A percentile compares a stretch with the other conserved stretches of the same genome.
Evolutionary conservation across 2,888 invertebrate species (phyloP).

Genomic region (Chydorus sphaericus): DNA sequence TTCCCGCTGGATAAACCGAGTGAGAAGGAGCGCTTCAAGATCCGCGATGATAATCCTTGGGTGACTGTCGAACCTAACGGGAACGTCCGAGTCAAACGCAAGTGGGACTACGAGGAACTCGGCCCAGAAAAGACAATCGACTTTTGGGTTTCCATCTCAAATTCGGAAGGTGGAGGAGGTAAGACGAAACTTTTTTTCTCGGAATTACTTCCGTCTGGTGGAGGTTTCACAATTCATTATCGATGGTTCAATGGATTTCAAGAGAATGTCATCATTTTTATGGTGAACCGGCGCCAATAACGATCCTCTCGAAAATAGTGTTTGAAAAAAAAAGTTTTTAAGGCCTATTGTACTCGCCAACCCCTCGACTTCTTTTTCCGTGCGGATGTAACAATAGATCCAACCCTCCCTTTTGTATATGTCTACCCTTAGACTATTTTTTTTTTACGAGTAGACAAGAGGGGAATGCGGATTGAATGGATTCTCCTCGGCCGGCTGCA

Average conservation of each 20-base stretch:
- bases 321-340: too few relatives aligned
- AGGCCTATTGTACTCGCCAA: too few relatives aligned
- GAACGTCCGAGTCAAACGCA: slow-evolving; percentile 82
- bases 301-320: too few relatives aligned
- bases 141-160: slow-evolving; percentile 88
- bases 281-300: too few relatives aligned
- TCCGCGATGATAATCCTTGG: slow-evolving; percentile 86
- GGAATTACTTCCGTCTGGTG: not conserved
- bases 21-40: slow-evolving; percentile 81
- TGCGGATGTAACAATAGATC: not conserved
- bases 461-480: slow-evolving; percentile 4
- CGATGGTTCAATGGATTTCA: not conserved
- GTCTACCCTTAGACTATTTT: not conserved
- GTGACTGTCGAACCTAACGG: slow-evolving; percentile 83
- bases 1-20: slow-evolving; percentile 84
- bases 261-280: too few relatives aligned
- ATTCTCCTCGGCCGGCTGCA: slow-evolving; percentile 3
- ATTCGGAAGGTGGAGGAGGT: slow-evolving; percentile 77
- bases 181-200: slow-evolving; percentile 19
- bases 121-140: slow-evolving; percentile 90
- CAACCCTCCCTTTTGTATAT: not conserved
- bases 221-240: not conserved
- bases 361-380: not conserved
- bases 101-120: slow-evolving; percentile 91
- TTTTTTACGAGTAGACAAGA: not conserved